Base-by-base conservation (phyloP, 1,140 invertebrate genomes). In the Rhopalosiphum maidis region DNA sequence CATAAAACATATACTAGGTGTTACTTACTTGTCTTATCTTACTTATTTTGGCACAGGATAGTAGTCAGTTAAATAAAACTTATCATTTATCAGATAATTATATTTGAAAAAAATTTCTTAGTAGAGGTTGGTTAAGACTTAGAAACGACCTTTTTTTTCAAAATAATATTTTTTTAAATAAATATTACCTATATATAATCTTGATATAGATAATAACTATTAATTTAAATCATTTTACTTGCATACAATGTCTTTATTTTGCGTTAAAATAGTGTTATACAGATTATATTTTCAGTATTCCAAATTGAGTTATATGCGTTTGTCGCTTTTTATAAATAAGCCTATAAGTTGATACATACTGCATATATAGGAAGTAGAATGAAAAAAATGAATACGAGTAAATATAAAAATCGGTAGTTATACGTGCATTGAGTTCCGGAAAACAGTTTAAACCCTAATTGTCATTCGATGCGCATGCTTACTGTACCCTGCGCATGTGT, bases 401-500 rank as follows among this genome's bases (percentile, higher is more conserved):
- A 68, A 51, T 83, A 83, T 51, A 83, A 92, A 35, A 92, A 51
- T 92, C n/a, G 68, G 60, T 30, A 51, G n/a, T 25, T 41, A 83
- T 92, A 92, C 90, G 90, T 92, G 90, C 68, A 37, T 46, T 35
- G 60, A 51, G 90, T 92, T 92, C 90, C 90, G 90, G 90, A 92
- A 92, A 92, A 92, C 90, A 55, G 90, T 83, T 92, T 25, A 30
- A 92, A 83, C 43, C 90, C 90, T 92, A 92, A 92, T 92, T 92
- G 68, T 92, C 90, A 92, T 92, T 92, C 90, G 68, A 92, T 23
- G 68, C 90, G 43, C 90, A 92, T 83, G 60, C 90, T 37, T 83
- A 54, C 6, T 15, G 30, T 48, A 6, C 30, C 43, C 46, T 18
- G 46, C 90, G 82, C 90, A 92, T 92, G 90, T 92, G 90, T 83